Conservation (phyloP, 2,113 vertebrate species). For the Marmota monax region DNA sequence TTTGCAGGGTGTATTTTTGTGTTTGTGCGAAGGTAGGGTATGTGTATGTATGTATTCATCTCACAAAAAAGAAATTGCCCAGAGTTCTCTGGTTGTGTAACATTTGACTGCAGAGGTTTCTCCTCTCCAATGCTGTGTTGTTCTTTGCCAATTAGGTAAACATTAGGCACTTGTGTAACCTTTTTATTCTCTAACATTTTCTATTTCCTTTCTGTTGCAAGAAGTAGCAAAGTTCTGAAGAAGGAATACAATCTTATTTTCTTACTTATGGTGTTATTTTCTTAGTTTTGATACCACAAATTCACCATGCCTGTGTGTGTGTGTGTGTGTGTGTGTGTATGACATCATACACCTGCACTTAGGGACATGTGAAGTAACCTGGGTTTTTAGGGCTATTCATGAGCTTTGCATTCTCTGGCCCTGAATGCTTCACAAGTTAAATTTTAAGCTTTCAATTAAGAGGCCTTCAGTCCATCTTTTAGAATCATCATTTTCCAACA, state of each 20-base stretch:
- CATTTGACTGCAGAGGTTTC: neutral
- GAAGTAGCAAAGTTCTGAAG: neutral
- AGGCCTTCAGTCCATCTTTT: neutral
- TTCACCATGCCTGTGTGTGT: neutral
- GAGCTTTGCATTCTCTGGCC: neutral
- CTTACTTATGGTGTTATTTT: too few species aligned
- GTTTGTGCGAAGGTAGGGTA: neutral
- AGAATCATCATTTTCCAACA: neutral
- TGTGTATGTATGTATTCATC: neutral
- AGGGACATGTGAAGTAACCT: neutral
- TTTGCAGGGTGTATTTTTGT: neutral
- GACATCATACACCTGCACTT: neutral
- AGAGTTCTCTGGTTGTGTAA: neutral
- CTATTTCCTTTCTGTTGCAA: neutral
- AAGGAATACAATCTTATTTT: neutral
- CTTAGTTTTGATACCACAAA: neutral
- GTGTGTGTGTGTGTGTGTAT: neutral
- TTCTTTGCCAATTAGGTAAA: neutral
- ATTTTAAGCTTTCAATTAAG: neutral
- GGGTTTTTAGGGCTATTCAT: neutral
- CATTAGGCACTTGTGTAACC: too few species aligned
- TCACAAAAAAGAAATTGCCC: neutral
- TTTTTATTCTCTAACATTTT: neutral
- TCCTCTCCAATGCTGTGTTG: neutral
- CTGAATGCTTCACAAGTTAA: neutral